Evolutionary conservation across 2,797 vertebrate species (phyloP).

Genomic region (Eutrigla gurnardus): DNA sequence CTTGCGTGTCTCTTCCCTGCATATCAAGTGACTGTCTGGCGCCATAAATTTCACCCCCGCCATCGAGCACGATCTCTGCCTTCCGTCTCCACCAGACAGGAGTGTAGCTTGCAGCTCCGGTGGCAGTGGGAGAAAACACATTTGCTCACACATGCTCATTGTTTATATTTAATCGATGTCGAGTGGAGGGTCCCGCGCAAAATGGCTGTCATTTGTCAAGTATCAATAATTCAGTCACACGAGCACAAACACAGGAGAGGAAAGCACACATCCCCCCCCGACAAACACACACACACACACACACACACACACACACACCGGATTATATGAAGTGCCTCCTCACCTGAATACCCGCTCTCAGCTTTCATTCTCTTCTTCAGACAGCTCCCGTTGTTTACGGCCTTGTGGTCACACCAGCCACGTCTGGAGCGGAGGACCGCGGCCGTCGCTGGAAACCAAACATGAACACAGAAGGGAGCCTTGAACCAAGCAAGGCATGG

Average conservation of each 20-base stretch:
- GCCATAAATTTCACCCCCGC: slow-evolving; percentile 59
- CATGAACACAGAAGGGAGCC: slow-evolving; percentile 7
- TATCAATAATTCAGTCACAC: slow-evolving; percentile 82
- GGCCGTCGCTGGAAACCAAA: slow-evolving; percentile 17
- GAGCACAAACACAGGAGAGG: slow-evolving; percentile 37
- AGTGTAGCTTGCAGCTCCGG: slow-evolving; percentile 38
- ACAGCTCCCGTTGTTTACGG: slow-evolving; percentile 40
- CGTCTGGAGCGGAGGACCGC: slow-evolving; percentile 15
- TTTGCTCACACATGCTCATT: slow-evolving; percentile 71
- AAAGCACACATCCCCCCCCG: slow-evolving; percentile 8
- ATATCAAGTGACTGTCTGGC: slow-evolving; percentile 65
- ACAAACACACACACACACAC: slow-evolving; percentile 1
- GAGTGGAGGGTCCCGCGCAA: slow-evolving; percentile 70
- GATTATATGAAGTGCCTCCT: slow-evolving; percentile 47
- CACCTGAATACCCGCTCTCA: slow-evolving; percentile 46
- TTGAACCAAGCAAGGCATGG: slow-evolving; percentile 10
- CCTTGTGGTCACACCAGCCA: slow-evolving; percentile 11
- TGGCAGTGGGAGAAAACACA: slow-evolving; percentile 64
- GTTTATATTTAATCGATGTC: slow-evolving; percentile 81
- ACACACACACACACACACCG: neutral
- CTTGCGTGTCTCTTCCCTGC: slow-evolving; percentile 50
- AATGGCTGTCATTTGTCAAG: slow-evolving; percentile 83
- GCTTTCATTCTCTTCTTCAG: slow-evolving; percentile 49
- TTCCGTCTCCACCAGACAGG: slow-evolving; percentile 41
- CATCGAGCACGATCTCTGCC: slow-evolving; percentile 55